Evolutionary conservation across 2,888 invertebrate species (phyloP).

Genomic region (Cosmia pyralina): DNA sequence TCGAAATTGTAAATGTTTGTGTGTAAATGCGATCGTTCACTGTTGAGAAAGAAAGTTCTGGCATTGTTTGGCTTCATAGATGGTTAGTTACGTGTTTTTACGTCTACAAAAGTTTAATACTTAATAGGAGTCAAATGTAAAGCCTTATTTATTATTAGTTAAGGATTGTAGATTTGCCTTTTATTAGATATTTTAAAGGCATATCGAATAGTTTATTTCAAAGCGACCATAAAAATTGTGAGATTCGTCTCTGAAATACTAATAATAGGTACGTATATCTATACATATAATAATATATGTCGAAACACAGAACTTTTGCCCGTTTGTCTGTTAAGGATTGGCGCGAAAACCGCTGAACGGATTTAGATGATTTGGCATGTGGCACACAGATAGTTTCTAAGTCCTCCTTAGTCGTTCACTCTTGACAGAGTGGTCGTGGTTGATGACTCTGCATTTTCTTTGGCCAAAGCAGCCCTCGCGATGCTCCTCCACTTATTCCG

Average conservation of each 20-base stretch:
- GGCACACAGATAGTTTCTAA: too few relatives aligned
- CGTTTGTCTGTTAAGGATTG: background rate
- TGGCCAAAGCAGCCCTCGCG: too few relatives aligned
- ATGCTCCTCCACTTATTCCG: too few relatives aligned
- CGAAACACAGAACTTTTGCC: background rate
- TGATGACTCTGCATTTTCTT: too few relatives aligned
- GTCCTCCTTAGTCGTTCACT: too few relatives aligned
- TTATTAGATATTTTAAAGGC: background rate
- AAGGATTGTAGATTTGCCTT: background rate
- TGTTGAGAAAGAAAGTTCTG: slow-evolving; percentile 29
- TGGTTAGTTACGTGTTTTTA: slow-evolving; percentile 9
- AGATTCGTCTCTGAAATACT: background rate
- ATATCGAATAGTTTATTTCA: background rate
- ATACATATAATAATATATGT: background rate
- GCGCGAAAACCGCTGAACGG: background rate
- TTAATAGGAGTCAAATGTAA: background rate
- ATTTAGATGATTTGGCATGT: too few relatives aligned
- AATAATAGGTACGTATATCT: too few relatives aligned
- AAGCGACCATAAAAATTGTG: background rate
- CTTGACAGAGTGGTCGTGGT: too few relatives aligned
- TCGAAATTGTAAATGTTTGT: slow-evolving; percentile 58
- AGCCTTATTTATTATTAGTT: background rate
- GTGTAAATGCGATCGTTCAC: slow-evolving; percentile 46
- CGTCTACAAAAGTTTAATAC: background rate
- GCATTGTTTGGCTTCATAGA: slow-evolving; percentile 29